phyloP scores from a whole-genome alignment of 2,113 vertebrate species.

The Microtus montanus region DNA sequence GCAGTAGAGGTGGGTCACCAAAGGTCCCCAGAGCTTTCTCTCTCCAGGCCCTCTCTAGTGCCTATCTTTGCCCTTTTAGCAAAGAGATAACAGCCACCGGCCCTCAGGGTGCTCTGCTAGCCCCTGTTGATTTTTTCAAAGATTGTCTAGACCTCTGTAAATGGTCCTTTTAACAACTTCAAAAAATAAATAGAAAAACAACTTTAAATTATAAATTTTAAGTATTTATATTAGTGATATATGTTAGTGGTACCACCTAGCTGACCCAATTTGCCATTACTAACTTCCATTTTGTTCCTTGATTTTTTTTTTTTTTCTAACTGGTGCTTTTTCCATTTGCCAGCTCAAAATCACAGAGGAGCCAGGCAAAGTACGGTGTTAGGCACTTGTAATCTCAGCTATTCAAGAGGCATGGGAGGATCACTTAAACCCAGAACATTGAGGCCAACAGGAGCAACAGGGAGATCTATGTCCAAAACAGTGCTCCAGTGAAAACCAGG shows the following conservation, averaged over 20 bases:
- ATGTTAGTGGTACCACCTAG: neutral
- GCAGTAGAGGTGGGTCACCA: neutral
- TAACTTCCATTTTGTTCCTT: neutral
- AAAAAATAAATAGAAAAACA: neutral
- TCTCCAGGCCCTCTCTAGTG: neutral
- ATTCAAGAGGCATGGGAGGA: neutral
- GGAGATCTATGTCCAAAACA: neutral
- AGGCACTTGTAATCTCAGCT: neutral
- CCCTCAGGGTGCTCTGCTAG: neutral
- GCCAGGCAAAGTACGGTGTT: neutral
- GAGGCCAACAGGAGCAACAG: neutral
- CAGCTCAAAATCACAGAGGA: constrained; percentile 20
- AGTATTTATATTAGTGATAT: neutral
- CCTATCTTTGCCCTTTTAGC: neutral
- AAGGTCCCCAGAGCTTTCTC: neutral
- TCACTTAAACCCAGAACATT: neutral
- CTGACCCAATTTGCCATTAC: neutral
- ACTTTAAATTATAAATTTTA: neutral
- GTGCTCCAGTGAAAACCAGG: neutral
- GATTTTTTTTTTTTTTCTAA: neutral
- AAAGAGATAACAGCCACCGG: neutral
- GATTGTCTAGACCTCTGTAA: neutral
- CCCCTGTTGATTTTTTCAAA: neutral
- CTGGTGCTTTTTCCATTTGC: neutral
- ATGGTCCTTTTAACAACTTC: neutral